phyloP scores from a whole-genome alignment of 1,140 invertebrate genomes.

The Thereuonema tuberculata region DNA sequence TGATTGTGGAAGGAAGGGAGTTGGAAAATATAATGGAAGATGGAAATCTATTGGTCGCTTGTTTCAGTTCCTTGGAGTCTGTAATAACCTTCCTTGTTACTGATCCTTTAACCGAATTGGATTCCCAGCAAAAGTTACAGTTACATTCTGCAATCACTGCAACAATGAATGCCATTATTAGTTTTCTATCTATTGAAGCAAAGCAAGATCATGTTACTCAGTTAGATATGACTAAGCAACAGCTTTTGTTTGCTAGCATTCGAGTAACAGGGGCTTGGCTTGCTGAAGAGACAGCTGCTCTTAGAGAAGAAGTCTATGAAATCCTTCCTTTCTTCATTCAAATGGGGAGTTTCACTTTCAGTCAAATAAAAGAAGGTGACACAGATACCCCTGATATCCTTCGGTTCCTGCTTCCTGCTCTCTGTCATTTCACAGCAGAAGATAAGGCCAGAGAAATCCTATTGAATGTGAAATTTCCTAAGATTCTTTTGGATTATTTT shows the following conservation, averaged over 20 bases:
- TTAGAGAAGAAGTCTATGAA: conserved; percentile 64
- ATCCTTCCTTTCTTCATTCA: conserved; percentile 31
- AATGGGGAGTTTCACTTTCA: conserved; percentile 19
- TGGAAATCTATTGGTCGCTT: conserved; percentile 50
- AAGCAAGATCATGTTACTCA: background rate
- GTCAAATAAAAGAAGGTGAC: conserved; percentile 14
- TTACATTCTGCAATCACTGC: conserved; percentile 79
- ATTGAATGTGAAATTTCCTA: conserved; percentile 40
- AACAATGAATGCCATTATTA: conserved; percentile 67
- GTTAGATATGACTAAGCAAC: conserved; percentile 33
- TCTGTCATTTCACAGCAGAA: conserved; percentile 81
- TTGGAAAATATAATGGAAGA: conserved; percentile 60
- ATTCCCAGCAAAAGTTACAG: conserved; percentile 78
- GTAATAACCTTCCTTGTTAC: conserved; percentile 64
- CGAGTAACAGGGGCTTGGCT: conserved; percentile 73
- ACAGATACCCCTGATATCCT: conserved; percentile 48
- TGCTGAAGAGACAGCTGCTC: conserved; percentile 78
- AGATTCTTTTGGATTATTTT: conserved; percentile 24
- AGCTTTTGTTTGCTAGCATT: conserved; percentile 67
- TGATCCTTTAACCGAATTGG: conserved; percentile 46
- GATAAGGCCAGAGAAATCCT: conserved; percentile 68
- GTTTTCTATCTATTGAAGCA: conserved; percentile 38
- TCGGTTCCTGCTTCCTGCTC: conserved; percentile 62
- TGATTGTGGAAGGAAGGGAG: conserved; percentile 70
- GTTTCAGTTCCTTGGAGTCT: conserved; percentile 67